These are phyloP conservation scores for Montipora capitata DNA, from an alignment of 92 coral and sea anemone genomes.

Conservation along the genomic window DNA sequence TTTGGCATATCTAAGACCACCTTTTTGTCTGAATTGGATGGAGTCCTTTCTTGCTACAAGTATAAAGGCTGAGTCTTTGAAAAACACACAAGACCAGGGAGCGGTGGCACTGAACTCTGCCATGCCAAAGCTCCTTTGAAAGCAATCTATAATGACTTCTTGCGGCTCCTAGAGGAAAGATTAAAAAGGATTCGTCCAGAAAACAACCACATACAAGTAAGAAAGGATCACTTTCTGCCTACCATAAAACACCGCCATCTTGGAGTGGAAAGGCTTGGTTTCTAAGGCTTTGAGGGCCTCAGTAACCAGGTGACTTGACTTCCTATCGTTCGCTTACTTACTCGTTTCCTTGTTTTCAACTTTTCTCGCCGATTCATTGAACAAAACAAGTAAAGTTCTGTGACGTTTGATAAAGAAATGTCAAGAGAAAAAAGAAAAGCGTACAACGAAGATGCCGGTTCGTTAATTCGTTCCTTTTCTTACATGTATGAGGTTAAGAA, in stretches of 20 bases:
- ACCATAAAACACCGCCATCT: slow-evolving; percentile 74
- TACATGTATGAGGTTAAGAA: neutral
- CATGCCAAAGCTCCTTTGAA: slow-evolving; percentile 16
- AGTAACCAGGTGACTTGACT: slow-evolving; percentile 60
- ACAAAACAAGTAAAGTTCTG: no score
- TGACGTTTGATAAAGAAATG: slow-evolving; percentile 26
- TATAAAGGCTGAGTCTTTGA: slow-evolving; percentile 1
- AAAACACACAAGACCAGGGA: slow-evolving; percentile 34
- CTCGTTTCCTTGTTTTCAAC: neutral
- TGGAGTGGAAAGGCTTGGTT: slow-evolving; percentile 51
- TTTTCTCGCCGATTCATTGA: no score
- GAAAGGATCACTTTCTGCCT: neutral
- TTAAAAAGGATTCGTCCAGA: neutral
- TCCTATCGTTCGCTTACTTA: neutral
- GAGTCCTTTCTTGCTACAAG: slow-evolving; percentile 11
- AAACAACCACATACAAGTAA: neutral
- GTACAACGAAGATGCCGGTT: slow-evolving; percentile 75
- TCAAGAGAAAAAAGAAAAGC: slow-evolving; percentile 64
- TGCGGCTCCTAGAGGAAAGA: slow-evolving; percentile 6
- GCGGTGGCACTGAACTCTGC: slow-evolving; percentile 18
- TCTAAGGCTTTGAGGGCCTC: slow-evolving; percentile 6
- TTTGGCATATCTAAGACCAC: neutral
- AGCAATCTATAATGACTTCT: slow-evolving; percentile 25
- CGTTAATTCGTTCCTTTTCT: neutral
- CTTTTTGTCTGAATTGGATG: slow-evolving; percentile 21